Evolutionary conservation across 2,797 vertebrate genomes (phyloP).

Genomic region (Hippoglossus hippoglossus): DNA sequence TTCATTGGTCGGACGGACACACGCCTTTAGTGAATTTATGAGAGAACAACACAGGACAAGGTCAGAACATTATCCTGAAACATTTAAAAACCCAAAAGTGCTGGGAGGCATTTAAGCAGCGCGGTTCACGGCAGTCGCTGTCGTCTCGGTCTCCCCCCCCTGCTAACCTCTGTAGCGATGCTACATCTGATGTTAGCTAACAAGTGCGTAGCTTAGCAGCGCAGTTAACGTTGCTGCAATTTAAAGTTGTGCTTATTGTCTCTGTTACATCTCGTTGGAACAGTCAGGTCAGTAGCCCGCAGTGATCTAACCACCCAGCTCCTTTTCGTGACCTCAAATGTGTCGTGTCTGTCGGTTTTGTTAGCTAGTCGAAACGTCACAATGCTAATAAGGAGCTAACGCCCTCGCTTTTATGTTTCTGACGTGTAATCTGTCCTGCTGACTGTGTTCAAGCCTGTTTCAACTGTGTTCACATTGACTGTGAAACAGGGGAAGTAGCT

Average conservation of each 20-base stretch:
- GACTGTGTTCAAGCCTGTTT: too few species aligned
- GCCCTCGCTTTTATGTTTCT: too few species aligned
- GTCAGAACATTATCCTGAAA: slow-evolving; percentile 73
- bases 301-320: too few species aligned
- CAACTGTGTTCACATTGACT: too few species aligned
- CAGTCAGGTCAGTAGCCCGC: too few species aligned
- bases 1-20: slow-evolving; percentile 71
- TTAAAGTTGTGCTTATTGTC: not conserved
- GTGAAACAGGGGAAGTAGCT: too few species aligned
- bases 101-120: fast-evolving
- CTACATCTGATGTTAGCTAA: not conserved
- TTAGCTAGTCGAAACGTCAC: not conserved
- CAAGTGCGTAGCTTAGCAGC: not conserved
- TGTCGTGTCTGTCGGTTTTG: not conserved
- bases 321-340: too few species aligned
- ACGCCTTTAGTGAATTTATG: slow-evolving; percentile 49
- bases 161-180: not conserved
- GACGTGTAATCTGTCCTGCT: too few species aligned
- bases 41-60: slow-evolving; percentile 74
- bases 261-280: fast-evolving
- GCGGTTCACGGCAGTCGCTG: not conserved
- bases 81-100: not conserved
- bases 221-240: not conserved
- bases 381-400: not conserved
- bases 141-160: not conserved